Evolutionary conservation across 1,140 invertebrate genomes (phyloP).

Genomic region (Liolophura sinensis): DNA sequence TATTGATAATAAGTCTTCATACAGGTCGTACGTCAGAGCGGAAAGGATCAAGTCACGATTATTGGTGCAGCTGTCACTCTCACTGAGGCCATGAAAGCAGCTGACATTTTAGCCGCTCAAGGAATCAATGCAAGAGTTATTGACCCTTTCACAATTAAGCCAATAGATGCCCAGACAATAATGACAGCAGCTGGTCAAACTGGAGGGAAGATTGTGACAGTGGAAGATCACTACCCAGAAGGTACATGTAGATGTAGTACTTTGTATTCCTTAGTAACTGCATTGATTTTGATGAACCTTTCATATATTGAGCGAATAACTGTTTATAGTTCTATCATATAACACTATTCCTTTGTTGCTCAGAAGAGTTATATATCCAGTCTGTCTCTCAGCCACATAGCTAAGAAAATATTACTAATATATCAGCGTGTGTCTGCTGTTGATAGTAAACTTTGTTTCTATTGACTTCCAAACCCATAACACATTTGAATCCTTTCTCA

Average conservation of each 20-base stretch:
- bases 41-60: constrained; percentile 78
- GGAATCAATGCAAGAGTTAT: constrained; percentile 76
- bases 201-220: constrained; percentile 84
- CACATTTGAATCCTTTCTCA: neutral
- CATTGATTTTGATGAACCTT: no score
- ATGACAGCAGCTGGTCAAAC: constrained; percentile 77
- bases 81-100: constrained; percentile 86
- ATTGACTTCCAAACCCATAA: no score
- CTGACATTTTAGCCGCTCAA: constrained; percentile 71
- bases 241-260: constrained; percentile 67
- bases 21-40: constrained; percentile 72
- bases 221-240: constrained; percentile 97
- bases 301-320: no score
- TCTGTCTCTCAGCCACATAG: no score
- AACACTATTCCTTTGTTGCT: no score
- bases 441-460: no score
- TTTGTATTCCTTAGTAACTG: no score
- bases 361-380: no score
- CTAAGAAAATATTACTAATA: no score
- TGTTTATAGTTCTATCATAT: no score
- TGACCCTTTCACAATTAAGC: constrained; percentile 96
- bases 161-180: constrained; percentile 82
- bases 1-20: constrained; percentile 17
- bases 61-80: constrained; percentile 93
- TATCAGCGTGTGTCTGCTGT: no score